Base-by-base conservation (phyloP, 2,797 vertebrate species). In the Heteromormyrus szaboi region DNA sequence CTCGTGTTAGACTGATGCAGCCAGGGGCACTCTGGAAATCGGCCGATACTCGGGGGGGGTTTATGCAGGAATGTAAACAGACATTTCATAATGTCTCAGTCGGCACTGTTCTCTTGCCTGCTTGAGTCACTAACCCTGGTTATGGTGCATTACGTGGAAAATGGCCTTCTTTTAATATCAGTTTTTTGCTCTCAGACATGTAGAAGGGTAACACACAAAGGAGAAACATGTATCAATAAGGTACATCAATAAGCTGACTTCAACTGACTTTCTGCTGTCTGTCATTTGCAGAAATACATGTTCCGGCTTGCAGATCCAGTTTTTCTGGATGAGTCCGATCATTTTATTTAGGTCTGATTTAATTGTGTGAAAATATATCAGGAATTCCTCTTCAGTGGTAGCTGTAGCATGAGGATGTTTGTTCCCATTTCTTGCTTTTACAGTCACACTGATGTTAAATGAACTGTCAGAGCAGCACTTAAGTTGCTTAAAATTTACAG, bases 61-160 rank as follows among this genome's bases (percentile, higher is more conserved):
- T 51, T 48, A 2, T 84, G 89, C 90, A 93, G 93, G 93, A 96
- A 96, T 95, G 93, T 95, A 96, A 96, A 96, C 95, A 96, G 91
- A 94, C 93, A 94, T 94, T 94, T 93, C 91, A 76, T 93, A 95
- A 95, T 90, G 91, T 93, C 92, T 91, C 90, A 91, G 87, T 90
- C 87, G 89, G 92, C 90, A 88, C 87, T 91, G n/a, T 93, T 79
- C 48, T 79, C 90, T 86, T 6, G 85, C 56, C 88, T 37, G 29
- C 79, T 44, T 51, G 88, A 85, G 62, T 44, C 41, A 90, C 89
- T 56, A 41, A 85, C 87, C 25, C 8, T 25, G 50, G 44, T 85
- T 12, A 53, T 53, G n/a, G 46, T 25, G 46, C 48, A 51, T 85
- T 85, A 22, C 1, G 0, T 51, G 46, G 48, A 51, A 76, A 79